A percentile compares a stretch with the other conserved stretches of the same genome.
Evolutionary conservation across 92 coral and sea anemone genomes (phyloP).

Genomic region (Porites divaricata): DNA sequence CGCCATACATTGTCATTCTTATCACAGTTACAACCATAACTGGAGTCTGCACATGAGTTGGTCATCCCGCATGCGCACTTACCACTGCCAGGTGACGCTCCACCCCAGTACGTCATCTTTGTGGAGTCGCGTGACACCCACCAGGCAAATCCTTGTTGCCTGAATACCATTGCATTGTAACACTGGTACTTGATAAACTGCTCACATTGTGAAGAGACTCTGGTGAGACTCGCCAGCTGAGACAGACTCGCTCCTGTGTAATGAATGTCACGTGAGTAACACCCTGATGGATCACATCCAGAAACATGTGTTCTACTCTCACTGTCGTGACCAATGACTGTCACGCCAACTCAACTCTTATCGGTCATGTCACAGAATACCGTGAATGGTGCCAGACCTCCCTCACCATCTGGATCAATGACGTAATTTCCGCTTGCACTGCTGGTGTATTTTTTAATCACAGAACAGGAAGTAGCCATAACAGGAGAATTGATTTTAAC

Average conservation of each 20-base stretch:
- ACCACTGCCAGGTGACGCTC: slow-evolving; percentile 39
- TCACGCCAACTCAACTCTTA: slow-evolving; percentile 50
- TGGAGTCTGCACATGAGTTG: slow-evolving; percentile 37
- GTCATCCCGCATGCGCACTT: slow-evolving; percentile 79
- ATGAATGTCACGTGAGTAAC: slow-evolving; percentile 39
- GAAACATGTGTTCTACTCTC: slow-evolving; percentile 31
- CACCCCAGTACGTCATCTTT: slow-evolving; percentile 42
- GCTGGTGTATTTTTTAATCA: too few species aligned
- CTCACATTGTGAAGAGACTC: slow-evolving; percentile 53
- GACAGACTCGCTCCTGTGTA: slow-evolving; percentile 51
- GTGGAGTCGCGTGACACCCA: slow-evolving; percentile 45
- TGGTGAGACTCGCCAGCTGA: slow-evolving; percentile 56
- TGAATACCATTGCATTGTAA: too few species aligned
- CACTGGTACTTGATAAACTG: slow-evolving; percentile 66
- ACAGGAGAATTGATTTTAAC: too few species aligned
- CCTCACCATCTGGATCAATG: too few species aligned
- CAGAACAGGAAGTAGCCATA: too few species aligned
- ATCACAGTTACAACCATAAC: slow-evolving; percentile 50
- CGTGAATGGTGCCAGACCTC: too few species aligned
- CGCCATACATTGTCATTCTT: slow-evolving; percentile 43
- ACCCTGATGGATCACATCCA: neutral
- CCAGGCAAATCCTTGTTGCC: slow-evolving; percentile 8
- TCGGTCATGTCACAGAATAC: too few species aligned
- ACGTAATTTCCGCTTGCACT: too few species aligned
- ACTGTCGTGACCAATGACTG: slow-evolving; percentile 70